Evolutionary conservation across 2,797 vertebrate species (phyloP).

Genomic region (Parambassis ranga): DNA sequence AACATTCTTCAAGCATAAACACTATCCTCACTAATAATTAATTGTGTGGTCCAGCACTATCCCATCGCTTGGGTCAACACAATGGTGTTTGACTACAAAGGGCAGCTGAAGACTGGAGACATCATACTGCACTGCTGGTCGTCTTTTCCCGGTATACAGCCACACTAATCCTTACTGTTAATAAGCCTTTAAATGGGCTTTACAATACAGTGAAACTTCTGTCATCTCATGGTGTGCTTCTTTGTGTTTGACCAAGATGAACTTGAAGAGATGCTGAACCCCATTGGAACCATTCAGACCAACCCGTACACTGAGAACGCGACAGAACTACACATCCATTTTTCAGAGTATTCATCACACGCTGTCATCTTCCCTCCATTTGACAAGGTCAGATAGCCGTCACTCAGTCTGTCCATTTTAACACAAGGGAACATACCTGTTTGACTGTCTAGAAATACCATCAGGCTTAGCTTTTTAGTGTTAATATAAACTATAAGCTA

Average conservation of each 20-base stretch:
- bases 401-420: background rate
- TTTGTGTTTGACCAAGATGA: conserved; percentile 84
- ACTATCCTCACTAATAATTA: background rate
- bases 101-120: conserved; percentile 92
- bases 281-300: conserved; percentile 96
- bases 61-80: conserved; percentile 99
- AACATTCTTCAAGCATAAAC: background rate
- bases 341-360: conserved; percentile 87
- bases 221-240: background rate
- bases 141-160: conserved; percentile 92
- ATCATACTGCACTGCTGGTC: conserved; percentile 94
- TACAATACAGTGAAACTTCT: background rate
- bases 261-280: conserved; percentile 99
- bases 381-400: conserved; percentile 87
- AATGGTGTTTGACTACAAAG: conserved; percentile 99
- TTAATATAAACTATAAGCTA: background rate
- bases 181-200: background rate
- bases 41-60: conserved; percentile 84
- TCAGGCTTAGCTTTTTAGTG: background rate
- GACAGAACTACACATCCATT: conserved; percentile 90
- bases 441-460: background rate
- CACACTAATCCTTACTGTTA: background rate
- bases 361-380: conserved; percentile 92
- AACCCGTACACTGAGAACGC: conserved; percentile 97
- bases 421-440: background rate